Evolutionary conservation across 2,888 invertebrate genomes (phyloP), one percentile per base, ranked within the genome.

Genomic region (Eupeodes luniger): DNA sequence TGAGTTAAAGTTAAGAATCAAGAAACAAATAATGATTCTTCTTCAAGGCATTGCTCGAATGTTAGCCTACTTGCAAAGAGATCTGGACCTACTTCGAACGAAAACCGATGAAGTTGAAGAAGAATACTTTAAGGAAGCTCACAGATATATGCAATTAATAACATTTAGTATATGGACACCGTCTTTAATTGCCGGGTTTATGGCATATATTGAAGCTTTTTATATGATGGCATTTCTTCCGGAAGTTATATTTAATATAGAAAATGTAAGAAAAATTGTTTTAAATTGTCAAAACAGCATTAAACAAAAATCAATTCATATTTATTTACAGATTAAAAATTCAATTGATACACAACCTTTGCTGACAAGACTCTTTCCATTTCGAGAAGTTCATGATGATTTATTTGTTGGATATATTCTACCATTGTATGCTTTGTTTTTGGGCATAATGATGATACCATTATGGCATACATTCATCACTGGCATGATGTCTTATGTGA

Each of bases 401-500:
- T 90, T 91, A 44, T n/a, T 91, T 3, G 59, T 91, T 1, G 91
- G 91, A 0, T 92, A 91, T 61, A 70, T 91, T 12, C 27, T 80
- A 5, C 75, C 84, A 0, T 5, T 84, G 85, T 91, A 91, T 67
- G 90, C 92, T 0, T 47, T 92, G 4, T 66, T 84, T 0, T 44
- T 92, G 77, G 92, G 90, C 12, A 90, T 91, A 6, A 90, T 90
- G 16, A 82, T 83, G 4, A 91, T 92, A 40, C 92, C 93, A 0
- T 34, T 92, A 77, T 92, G 92, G 92, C 92, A 92, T 44, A 91
- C 92, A 16, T 92, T 92, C 67, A 90, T 92, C 67, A 90, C 91
- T 4, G 90, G 91, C 75, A 87, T 92, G 59, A 92, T 92, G 91
- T 91, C 91, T 77, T 92, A 90, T 76, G 90, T 92, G 2, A 90